Conservation (phyloP, 2,797 vertebrate genomes). For the Poecilia gillii region DNA sequence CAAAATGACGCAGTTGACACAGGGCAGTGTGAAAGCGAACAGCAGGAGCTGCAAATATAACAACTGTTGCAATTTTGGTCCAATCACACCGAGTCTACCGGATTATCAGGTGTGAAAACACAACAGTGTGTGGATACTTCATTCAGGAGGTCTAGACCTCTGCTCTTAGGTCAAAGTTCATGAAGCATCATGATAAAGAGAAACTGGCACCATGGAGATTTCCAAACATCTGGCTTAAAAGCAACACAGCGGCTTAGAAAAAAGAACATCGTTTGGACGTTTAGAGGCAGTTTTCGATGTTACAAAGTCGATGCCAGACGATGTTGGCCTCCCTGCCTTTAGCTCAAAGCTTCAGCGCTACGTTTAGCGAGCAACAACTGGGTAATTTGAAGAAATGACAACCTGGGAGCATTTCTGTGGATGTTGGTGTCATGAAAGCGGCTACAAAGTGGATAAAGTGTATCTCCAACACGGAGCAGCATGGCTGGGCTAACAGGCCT, state of each 20-base stretch:
- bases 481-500: neutral
- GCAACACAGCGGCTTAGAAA: neutral
- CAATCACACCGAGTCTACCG: too few species aligned
- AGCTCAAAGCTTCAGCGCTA: neutral
- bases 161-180: neutral
- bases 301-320: neutral
- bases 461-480: neutral
- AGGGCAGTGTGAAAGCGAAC: too few species aligned
- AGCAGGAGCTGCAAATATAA: too few species aligned
- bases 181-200: neutral
- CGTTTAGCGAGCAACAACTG: neutral
- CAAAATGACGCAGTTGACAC: too few species aligned
- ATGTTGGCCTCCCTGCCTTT: neutral
- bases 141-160: neutral
- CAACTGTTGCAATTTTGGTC: too few species aligned
- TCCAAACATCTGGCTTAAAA: neutral
- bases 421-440: neutral
- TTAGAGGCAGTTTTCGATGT: neutral
- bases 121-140: neutral
- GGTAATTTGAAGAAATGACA: neutral
- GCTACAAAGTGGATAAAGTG: neutral
- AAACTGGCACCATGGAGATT: neutral
- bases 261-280: neutral
- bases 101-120: too few species aligned
- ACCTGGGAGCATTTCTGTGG: neutral